These are phyloP conservation scores for Timema cristinae DNA, from an alignment of 2,888 invertebrate genomes.

Conservation along the genomic window DNA sequence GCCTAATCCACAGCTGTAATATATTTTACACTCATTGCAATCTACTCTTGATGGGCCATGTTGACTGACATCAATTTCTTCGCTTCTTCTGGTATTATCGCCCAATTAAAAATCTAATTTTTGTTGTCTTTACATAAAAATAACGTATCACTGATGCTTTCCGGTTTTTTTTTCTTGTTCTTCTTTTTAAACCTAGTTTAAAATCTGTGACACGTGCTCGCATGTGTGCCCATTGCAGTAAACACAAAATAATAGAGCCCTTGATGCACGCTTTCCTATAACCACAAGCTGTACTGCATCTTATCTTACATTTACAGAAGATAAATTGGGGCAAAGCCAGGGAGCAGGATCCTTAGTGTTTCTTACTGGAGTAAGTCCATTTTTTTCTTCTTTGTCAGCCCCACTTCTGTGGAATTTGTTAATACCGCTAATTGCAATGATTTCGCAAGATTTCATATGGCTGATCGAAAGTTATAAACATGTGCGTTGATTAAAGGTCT, in stretches of 20 bases:
- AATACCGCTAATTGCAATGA: slow-evolving; percentile 29
- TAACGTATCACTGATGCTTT: slow-evolving; percentile 31
- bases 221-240: slow-evolving; percentile 30
- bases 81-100: background rate
- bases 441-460: slow-evolving; percentile 30
- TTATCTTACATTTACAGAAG: slow-evolving; percentile 8
- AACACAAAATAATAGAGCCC: slow-evolving; percentile 17
- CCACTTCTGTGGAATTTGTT: slow-evolving; percentile 23
- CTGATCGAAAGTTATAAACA: too few relatives aligned
- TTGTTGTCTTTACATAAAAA: slow-evolving; percentile 27
- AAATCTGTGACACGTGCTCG: slow-evolving; percentile 31
- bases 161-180: slow-evolving; percentile 27
- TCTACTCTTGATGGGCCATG: slow-evolving; percentile 28
- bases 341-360: slow-evolving; percentile 20
- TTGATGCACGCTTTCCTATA: slow-evolving; percentile 25
- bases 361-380: slow-evolving; percentile 21
- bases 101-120: slow-evolving; percentile 18
- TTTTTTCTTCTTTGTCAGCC: slow-evolving; percentile 31
- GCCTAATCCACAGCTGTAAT: slow-evolving; percentile 37
- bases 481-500: too few relatives aligned
- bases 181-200: slow-evolving; percentile 34
- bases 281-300: slow-evolving; percentile 21
- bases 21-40: slow-evolving; percentile 22
- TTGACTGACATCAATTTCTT: slow-evolving; percentile 27
- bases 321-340: slow-evolving; percentile 28